Evolutionary conservation across 2,888 invertebrate species (phyloP).

Genomic region (Cartodere bifasciata): DNA sequence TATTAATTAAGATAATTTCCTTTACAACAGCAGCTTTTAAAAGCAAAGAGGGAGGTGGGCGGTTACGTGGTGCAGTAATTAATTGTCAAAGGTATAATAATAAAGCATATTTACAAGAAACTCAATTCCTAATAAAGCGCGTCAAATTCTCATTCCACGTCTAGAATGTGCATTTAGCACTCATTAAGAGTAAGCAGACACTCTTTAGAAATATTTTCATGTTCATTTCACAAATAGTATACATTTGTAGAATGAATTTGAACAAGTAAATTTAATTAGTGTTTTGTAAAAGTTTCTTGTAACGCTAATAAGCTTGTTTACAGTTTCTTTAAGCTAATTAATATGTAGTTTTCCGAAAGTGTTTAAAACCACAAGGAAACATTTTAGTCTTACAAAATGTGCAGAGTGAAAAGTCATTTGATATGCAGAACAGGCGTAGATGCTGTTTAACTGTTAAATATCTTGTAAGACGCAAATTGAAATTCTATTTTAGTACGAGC

Average conservation of each 20-base stretch:
- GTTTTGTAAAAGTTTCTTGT: constrained; percentile 8
- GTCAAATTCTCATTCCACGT: too few species aligned
- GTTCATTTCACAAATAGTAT: background rate
- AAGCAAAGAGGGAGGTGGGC: too few species aligned
- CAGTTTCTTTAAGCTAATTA: constrained; percentile 14
- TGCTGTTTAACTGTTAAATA: constrained; percentile 15
- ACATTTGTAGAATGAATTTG: constrained; percentile 1
- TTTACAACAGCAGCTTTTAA: too few species aligned
- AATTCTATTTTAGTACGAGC: too few species aligned
- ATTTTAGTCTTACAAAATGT: constrained; percentile 9
- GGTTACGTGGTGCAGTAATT: too few species aligned
- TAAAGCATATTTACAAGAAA: too few species aligned
- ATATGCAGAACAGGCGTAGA: constrained; percentile 22
- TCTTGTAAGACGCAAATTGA: too few species aligned
- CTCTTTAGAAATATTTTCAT: background rate
- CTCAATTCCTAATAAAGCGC: too few species aligned
- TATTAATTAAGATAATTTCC: too few species aligned
- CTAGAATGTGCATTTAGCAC: too few species aligned
- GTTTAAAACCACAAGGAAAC: constrained; percentile 13
- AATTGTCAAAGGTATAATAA: too few species aligned
- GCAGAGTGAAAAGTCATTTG: constrained; percentile 13
- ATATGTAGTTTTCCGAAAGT: constrained; percentile 14
- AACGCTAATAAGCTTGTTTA: constrained; percentile 13
- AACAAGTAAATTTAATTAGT: constrained; percentile 10
- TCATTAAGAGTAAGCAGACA: too few species aligned